phyloP scores from a whole-genome alignment of 2,888 invertebrate genomes.

The Tiphia femorata region DNA sequence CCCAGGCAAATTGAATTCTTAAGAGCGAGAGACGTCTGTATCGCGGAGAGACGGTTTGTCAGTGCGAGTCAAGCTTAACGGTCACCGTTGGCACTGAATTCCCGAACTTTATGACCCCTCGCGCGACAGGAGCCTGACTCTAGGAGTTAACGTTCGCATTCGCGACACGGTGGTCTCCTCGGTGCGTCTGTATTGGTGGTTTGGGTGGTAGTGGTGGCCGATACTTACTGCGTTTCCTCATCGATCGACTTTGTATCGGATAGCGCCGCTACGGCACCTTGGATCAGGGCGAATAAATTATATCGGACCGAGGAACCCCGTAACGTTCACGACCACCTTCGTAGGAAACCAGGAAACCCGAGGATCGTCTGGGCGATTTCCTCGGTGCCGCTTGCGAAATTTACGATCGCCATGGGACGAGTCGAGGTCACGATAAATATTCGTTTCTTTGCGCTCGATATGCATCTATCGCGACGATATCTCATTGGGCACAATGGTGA shows the following conservation, averaged over 20 bases:
- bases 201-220: background rate
- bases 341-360: too few relatives aligned
- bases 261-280: background rate
- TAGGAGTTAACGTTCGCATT: conserved; percentile 24
- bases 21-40: background rate
- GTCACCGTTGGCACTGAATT: conserved; percentile 19
- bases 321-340: background rate
- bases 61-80: conserved; percentile 12
- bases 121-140: conserved; percentile 12
- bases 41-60: conserved; percentile 11
- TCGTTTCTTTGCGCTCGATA: too few relatives aligned
- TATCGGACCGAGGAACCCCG: background rate
- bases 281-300: background rate
- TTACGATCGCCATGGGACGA: too few relatives aligned
- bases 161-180: conserved; percentile 31
- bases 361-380: too few relatives aligned
- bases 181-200: background rate
- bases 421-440: too few relatives aligned
- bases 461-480: too few relatives aligned
- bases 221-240: conserved; percentile 8
- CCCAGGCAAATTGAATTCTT: too few relatives aligned
- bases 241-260: conserved; percentile 16
- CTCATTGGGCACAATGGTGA: too few relatives aligned
- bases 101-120: conserved; percentile 26
- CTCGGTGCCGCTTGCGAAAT: too few relatives aligned